Percentiles rank a stretch among this genome's conserved stretches.
These are phyloP conservation scores for Phaenicophaeus curvirostris DNA, from an alignment of 2,797 vertebrate species.

Conservation along the genomic window DNA sequence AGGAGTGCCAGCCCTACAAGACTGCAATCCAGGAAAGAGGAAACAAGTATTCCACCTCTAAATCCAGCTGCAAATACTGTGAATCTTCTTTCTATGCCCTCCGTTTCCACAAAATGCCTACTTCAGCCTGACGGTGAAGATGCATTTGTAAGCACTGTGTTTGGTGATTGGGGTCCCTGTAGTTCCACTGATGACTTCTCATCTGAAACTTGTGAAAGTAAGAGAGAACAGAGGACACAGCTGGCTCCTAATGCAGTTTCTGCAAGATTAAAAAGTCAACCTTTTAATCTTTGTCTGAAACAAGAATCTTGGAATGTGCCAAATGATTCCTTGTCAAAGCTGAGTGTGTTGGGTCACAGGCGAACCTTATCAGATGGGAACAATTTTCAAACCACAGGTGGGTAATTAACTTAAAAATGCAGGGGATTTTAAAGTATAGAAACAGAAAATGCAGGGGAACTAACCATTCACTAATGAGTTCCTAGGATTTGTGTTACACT, in stretches of 20 bases:
- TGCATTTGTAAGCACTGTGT: not conserved
- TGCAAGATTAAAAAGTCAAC: not conserved
- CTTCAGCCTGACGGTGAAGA: conserved; percentile 77
- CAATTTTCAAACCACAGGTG: conserved; percentile 55
- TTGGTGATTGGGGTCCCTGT: not conserved
- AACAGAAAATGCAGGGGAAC: not conserved
- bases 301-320: not conserved
- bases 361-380: conserved; percentile 66
- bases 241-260: not conserved
- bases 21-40: conserved; percentile 76
- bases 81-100: conserved; percentile 86
- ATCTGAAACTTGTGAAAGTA: not conserved
- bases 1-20: conserved; percentile 83
- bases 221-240: not conserved
- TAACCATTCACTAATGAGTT: not conserved
- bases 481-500: not conserved
- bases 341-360: conserved; percentile 23
- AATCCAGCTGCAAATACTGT: conserved; percentile 58
- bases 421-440: not conserved
- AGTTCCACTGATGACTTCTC: not conserved
- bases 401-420: not conserved
- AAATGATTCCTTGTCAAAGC: not conserved
- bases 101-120: conserved; percentile 89
- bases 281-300: not conserved
- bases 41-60: conserved; percentile 38